Evolutionary conservation across 2,113 vertebrate genomes (phyloP).

Genomic region (Tyto alba): DNA sequence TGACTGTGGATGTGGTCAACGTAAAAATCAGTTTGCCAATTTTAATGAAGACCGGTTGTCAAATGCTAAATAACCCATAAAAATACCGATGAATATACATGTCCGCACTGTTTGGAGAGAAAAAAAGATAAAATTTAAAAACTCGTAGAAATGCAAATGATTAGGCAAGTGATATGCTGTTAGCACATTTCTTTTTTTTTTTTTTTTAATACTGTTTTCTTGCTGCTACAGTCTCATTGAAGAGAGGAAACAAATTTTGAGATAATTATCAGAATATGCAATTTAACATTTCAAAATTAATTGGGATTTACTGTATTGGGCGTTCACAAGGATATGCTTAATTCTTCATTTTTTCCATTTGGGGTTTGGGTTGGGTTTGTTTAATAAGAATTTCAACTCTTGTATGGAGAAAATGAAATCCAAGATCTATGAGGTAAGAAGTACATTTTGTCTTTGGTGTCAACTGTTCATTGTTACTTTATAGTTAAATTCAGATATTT

Average conservation of each 20-base stretch:
- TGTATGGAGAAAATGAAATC: not conserved
- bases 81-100: accelerated
- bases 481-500: not conserved
- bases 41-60: not conserved
- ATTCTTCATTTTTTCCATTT: not conserved
- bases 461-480: not conserved
- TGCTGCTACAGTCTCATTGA: not conserved
- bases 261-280: not conserved
- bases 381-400: not conserved
- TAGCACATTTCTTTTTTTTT: not conserved
- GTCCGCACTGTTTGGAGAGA: accelerated
- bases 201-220: not conserved
- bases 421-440: not conserved
- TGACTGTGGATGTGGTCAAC: accelerated
- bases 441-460: not conserved
- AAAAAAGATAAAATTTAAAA: not conserved
- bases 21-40: accelerated
- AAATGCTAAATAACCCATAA: accelerated
- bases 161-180: not conserved
- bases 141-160: not conserved
- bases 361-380: not conserved
- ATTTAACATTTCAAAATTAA: not conserved
- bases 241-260: not conserved
- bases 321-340: not conserved
- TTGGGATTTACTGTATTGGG: not conserved